Evolutionary conservation across 1,140 invertebrate genomes (phyloP), one percentile per base, ranked within the genome.

Genomic region (Metopolophium dirhodum): DNA sequence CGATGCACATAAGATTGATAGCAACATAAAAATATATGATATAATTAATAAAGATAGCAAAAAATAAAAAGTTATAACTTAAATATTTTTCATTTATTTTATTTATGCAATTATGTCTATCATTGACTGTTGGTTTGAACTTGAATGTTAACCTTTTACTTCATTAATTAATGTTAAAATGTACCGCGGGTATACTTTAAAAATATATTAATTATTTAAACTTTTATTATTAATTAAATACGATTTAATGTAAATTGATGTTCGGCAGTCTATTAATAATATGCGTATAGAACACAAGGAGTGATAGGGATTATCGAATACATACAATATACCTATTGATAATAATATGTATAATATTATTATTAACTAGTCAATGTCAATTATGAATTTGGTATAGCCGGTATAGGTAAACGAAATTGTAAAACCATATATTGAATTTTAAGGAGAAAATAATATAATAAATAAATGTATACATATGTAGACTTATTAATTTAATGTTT

Each of bases 81-180:
- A 14, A 61, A 30, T 61, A 61, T 61, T 61, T 61, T 61, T 4
- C 20, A 7, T 77, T n/a, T 77, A 77, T n/a, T 77, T 23, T 77
- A 77, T n/a, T 68, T 30, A 14, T 77, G n/a, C n/a, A n/a, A n/a
- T 77, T 77, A 77, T 18, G 30, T 77, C 14, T 77, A 77, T 77
- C 61, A n/a, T 35, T n/a, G n/a, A n/a, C 14, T 3, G 30, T n/a
- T 77, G 6, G 61, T 77, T 77, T n/a, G 61, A 77, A 77, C 61
- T 77, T 35, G 4, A 77, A 77, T 77, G 14, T 77, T 77, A 77
- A 77, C 61, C 61, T 77, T 35, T n/a, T 77, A 77, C 30, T 77
- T 77, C 61, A 77, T 77, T 77, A 77, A 77, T 77, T 77, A 77
- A 77, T n/a, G n/a, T 77, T n/a, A 77, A 68, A 77, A 77, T 77